phyloP scores from a whole-genome alignment of 2,797 vertebrate species.

The Mormyrops boulengeri region DNA sequence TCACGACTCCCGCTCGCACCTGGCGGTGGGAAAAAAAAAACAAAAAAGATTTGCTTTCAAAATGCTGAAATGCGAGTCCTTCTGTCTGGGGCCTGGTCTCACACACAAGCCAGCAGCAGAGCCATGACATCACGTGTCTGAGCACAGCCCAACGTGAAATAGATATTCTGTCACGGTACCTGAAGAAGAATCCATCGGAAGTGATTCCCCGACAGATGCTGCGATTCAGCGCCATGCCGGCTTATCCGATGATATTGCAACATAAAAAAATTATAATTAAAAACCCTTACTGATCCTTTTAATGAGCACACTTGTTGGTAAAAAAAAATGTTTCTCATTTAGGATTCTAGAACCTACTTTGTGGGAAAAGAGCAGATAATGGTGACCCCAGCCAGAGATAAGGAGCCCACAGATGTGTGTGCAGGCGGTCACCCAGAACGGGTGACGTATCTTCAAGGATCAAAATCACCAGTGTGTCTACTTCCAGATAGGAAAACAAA shows the following conservation, averaged over 20 bases:
- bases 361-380: not conserved
- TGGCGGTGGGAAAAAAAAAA: not conserved
- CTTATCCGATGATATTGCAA: not conserved
- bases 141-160: conserved; percentile 49
- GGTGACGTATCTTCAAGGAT: not conserved
- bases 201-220: conserved; percentile 56
- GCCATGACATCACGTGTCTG: conserved; percentile 52
- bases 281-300: not conserved
- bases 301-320: not conserved
- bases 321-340: not conserved
- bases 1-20: not conserved
- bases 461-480: not conserved
- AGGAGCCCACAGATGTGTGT: not conserved
- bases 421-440: not conserved
- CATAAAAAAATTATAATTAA: not conserved
- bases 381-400: not conserved
- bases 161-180: conserved; percentile 29
- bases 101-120: conserved; percentile 39
- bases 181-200: conserved; percentile 46
- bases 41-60: not conserved
- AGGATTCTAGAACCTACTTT: not conserved
- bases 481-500: not conserved
- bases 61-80: not conserved
- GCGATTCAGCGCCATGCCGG: conserved; percentile 29
- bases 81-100: conserved; percentile 11